Base-by-base conservation (phyloP, 1,140 invertebrate species). In the Rhagoletis pomonella region DNA sequence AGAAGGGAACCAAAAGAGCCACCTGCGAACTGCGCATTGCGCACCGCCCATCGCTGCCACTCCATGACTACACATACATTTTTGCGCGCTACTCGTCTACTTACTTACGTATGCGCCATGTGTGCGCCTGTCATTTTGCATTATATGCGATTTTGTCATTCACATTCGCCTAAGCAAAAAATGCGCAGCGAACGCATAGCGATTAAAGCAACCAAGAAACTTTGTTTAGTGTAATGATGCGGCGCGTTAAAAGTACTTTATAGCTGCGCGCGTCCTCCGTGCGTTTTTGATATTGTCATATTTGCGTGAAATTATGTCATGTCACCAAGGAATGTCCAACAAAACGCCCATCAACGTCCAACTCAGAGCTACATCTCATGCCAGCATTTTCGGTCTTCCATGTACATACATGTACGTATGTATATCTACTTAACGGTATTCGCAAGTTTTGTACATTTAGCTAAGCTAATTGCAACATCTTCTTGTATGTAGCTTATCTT, bases 221-320 rank as follows among this genome's bases (percentile, higher is more conserved):
- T 5, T n/a, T 81, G n/a, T 81, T 17, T 81, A 17, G 19, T 55
- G n/a, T 6, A 47, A n/a, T 47, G n/a, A 19, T 47, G 73, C 47
- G 4, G 2, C 17, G 47, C 17, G 47, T 10, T 7, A 5, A 77
- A 50, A 47, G 17, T 50, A n/a, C 69, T 77, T 77, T 50, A 77
- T 77, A n/a, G 17, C 44, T n/a, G n/a, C 10, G 47, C 69, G 29
- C 29, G 84, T 84, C 84, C 44, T 42, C 84, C 7, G 44, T 85
- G 55, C n/a, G 58, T 62, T 60, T n/a, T 62, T 85, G 50, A 39
- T 60, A 85, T 60, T 62, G 84, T 85, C 84, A 85, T 85, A 85
- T 85, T 85, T 85, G 84, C 39, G 84, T 85, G 84, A 60, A 85
- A 85, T 85, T 85, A 85, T 85, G 84, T 85, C 84, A 85, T 42